These are phyloP conservation scores for Rhea americana DNA, from an alignment of 2,113 vertebrate species.

Conservation along the genomic window DNA sequence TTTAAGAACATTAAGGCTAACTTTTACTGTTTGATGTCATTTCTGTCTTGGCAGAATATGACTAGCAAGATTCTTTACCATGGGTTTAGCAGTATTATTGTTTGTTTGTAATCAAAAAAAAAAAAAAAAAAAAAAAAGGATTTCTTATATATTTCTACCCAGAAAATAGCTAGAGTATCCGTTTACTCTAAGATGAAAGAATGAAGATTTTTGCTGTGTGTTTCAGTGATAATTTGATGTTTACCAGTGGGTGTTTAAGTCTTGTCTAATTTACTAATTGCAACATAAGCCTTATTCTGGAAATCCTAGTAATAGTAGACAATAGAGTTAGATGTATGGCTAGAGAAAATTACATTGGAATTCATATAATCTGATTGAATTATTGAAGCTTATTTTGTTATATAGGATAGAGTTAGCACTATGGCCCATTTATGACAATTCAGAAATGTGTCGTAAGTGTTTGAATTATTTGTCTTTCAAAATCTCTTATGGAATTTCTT, in stretches of 20 bases:
- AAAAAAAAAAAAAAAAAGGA: too few relatives aligned
- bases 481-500: background rate
- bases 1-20: background rate
- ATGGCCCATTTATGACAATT: background rate
- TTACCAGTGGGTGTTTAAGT: background rate
- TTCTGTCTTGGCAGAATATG: background rate
- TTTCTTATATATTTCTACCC: background rate
- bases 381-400: background rate
- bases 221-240: background rate
- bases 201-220: background rate
- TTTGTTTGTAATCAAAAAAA: background rate
- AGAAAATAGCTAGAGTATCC: background rate
- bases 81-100: background rate
- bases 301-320: background rate
- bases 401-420: background rate
- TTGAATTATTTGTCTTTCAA: background rate
- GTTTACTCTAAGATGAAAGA: background rate
- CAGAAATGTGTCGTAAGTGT: background rate
- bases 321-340: background rate
- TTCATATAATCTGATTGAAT: background rate
- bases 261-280: background rate
- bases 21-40: background rate
- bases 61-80: rapidly evolving
- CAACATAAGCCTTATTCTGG: background rate
- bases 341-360: background rate